Evolutionary conservation across 2,888 invertebrate genomes (phyloP), one percentile per base, ranked within the genome.

Genomic region (Megastigmus dorsalis): DNA sequence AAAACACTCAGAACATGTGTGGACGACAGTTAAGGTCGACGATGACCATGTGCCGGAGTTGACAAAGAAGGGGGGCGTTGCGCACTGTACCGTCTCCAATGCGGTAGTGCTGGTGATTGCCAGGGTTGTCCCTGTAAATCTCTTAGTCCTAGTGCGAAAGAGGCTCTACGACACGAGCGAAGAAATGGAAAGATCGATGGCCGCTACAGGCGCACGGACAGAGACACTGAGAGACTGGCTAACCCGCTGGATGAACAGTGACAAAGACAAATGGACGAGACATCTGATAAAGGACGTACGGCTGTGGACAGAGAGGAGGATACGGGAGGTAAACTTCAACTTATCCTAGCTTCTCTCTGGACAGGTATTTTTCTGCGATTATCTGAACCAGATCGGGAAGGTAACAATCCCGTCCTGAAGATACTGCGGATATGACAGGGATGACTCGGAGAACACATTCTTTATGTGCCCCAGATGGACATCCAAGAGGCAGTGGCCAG

Each of bases 11-110:
- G 33, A 33, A 33, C 15, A n/a, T 4, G 43, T 43, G 43, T 43
- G 43, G 10, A 7, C 43, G 43, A n/a, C n/a, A n/a, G 43, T 4
- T 3, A n/a, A 43, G n/a, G 43, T 10, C 43, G n/a, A 43, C 15
- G 43, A 33, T 33, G 33, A 33, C n/a, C 33, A 33, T 9, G 33
- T 33, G 4, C 4, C 33, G 33, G 33, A 33, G 33, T 33, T 33
- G 4, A 33, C 33, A 6, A 7, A 38, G 77, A 57, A 55, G 73
- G 9, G 65, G 76, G n/a, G 74, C 33, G 4, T 9, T 33, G 79
- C 50, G 68, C 79, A 3, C 65, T n/a, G 78, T 10, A 81, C 79
- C 7, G 79, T 80, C 1, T 79, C 79, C 0, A 75, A 76, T 18
- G 63, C 71, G 13, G 78, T 78, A 6, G 66, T 78, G 3, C 55